Conservation (phyloP, 2,888 invertebrate genomes). For the Sphecodes monilicornis region DNA sequence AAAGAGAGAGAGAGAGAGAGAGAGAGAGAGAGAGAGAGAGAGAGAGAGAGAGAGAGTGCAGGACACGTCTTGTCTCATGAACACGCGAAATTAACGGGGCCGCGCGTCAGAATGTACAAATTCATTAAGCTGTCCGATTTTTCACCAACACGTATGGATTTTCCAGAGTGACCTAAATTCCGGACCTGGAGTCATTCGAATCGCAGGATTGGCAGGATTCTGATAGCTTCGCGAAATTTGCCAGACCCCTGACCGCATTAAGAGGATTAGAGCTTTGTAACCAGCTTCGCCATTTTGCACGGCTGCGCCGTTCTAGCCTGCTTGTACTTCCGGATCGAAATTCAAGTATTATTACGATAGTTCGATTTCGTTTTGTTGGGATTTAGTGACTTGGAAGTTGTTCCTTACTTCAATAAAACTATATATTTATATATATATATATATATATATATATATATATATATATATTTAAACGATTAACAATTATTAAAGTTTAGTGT, state of each 20-base stretch:
- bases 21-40: too few relatives aligned
- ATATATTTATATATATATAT: too few relatives aligned
- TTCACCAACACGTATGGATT: neutral
- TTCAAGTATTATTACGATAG: neutral
- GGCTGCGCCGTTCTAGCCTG: neutral
- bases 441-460: too few relatives aligned
- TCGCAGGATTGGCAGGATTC: neutral
- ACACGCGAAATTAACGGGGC: constrained; percentile 19
- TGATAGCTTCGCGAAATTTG: neutral
- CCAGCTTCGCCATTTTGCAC: neutral
- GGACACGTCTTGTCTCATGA: neutral
- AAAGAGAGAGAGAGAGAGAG: too few relatives aligned
- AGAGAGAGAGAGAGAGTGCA: neutral
- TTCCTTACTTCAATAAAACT: too few relatives aligned
- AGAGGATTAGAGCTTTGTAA: neutral
- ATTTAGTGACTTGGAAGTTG: too few relatives aligned
- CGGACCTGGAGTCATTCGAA: neutral
- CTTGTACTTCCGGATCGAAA: neutral
- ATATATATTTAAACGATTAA: too few relatives aligned
- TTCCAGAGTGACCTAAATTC: neutral
- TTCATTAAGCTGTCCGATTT: constrained; percentile 15
- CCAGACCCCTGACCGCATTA: neutral
- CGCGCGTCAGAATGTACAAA: constrained; percentile 19
- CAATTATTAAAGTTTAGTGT: too few relatives aligned
- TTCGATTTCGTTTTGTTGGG: too few relatives aligned